Base-by-base conservation (phyloP, 35 echinoderm and acorn worm species). In the Ophiothrix spiculata region DNA sequence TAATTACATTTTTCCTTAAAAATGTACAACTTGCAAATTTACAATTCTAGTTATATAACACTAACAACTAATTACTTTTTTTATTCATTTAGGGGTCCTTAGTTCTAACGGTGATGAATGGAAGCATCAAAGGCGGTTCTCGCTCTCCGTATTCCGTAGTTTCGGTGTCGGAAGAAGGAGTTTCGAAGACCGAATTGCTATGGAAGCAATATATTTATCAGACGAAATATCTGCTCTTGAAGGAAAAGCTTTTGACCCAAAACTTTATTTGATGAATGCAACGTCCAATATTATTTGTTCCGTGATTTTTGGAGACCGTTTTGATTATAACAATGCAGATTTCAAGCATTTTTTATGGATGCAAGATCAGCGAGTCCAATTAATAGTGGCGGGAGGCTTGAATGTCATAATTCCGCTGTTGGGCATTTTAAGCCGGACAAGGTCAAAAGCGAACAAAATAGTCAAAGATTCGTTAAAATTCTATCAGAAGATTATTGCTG, bases 121-220 rank as follows among this genome's bases (percentile, higher is more conserved):
- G 87, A 87, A 82, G 29, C 77, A 90, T 23, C 88, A 90, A 38
- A 83, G 92, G 16, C 83, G 84, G 4, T 94, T 94, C 36, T 78
- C 83, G 35, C 63, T 90, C 37, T 90, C 92, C 31, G 83, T 84
- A 1, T 80, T 94, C 33, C 84, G 92, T 15, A 83, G 88, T 28
- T 90, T 94, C 60, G 92, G 92, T 31, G 89, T 94, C 25, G 92
- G 88, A 0, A 90, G 90, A 56, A 80, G 60, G 12, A 84, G 38
- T 41, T 90, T 83, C 37, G 88, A 94, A 34, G 88, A 90, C 37
- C 33, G 46, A 31, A 89, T 94, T 32, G 76, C 56, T 35, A 42
- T 40, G 1, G 92, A 94, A 56, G 90, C 64, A 21, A 40, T 4
- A 35, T 80, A 76, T 56, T 40, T 92, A 32, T 76, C 85, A 10